Base-by-base conservation (phyloP, 2,797 vertebrate genomes). In the Muscicapa striata region DNA sequence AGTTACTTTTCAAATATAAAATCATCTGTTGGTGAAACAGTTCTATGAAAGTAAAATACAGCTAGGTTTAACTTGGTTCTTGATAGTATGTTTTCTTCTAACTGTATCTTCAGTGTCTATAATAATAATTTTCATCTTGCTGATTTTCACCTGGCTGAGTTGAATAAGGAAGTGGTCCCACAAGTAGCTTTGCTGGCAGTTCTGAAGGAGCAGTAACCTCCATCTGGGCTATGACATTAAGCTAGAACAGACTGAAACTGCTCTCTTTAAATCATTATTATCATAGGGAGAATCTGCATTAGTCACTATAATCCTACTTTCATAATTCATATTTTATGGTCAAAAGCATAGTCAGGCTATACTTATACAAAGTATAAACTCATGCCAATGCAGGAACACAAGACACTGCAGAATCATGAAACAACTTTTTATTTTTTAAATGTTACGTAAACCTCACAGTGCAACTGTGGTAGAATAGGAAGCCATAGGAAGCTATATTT, bases 281-380 rank as follows among this genome's bases (percentile, higher is more conserved):
- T 78, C 34, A 70, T 48, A 90, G 18, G 30, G 34, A 90, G 90
- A 90, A 89, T 84, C 46, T 87, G 61, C 83, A 89, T 73, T 49
- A 74, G 79, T 95, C 67, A 93, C 74, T 81, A 51, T 48, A 84
- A 45, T 81, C 79, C n/a, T 64, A 52, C 46, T 82, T 87, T 77
- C 45, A 89, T 90, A 90, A 92, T 70, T 96, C 66, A 72, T 88
- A 29, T 92, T 93, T 94, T 87, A 20, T 6, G 29, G 29, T 8
- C 19, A 80, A 83, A 94, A 74, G 18, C 32, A 23, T 1, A 24
- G 18, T 17, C 64, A 40, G 52, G 29, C 21, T 48, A 3, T 34
- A 15, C 27, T 41, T 84, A 12, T 2, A 48, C 10, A 30, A 59
- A 75, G 5, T 9, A 8, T 6, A 40, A 30, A 48, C 8, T 63